A percentile compares a stretch with the other conserved stretches of the same genome.
Conservation (phyloP, 2,113 vertebrate genomes). For the Plecturocebus donacophilus region DNA sequence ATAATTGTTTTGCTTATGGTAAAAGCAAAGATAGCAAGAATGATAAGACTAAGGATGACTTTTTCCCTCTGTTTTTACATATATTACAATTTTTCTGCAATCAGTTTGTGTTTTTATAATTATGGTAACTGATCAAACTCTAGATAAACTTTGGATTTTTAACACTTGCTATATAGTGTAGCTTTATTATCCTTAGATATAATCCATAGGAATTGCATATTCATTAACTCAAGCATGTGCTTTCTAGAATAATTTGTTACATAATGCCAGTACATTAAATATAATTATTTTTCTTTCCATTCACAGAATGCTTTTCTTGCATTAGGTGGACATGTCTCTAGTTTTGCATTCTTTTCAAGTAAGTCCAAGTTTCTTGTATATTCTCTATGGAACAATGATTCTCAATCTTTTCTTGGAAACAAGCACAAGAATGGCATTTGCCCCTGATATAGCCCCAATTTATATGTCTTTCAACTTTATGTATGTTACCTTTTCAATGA, state of each 20-base stretch:
- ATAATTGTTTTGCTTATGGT: not conserved
- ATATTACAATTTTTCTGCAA: constrained; percentile 25
- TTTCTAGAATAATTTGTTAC: constrained; percentile 62
- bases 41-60: not conserved
- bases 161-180: not conserved
- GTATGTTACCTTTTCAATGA: constrained; percentile 6
- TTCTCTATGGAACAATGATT: not conserved
- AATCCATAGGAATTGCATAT: constrained; percentile 45
- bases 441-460: not conserved
- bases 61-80: constrained; percentile 1
- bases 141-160: constrained; percentile 41
- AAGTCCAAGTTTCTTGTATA: not conserved
- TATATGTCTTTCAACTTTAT: constrained; percentile 16
- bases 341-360: constrained; percentile 42
- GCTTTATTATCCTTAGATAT: constrained; percentile 14
- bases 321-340: constrained; percentile 7
- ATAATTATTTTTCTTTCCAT: constrained; percentile 45
- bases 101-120: constrained; percentile 36
- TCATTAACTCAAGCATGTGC: constrained; percentile 46
- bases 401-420: constrained; percentile 19
- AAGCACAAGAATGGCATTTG: constrained; percentile 49
- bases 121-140: constrained; percentile 13
- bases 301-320: constrained; percentile 26
- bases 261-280: constrained; percentile 56
- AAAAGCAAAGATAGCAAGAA: not conserved